Evolutionary conservation across 2,888 invertebrate species (phyloP), one percentile per base, ranked within the genome.

Genomic region (Heliconius erato): DNA sequence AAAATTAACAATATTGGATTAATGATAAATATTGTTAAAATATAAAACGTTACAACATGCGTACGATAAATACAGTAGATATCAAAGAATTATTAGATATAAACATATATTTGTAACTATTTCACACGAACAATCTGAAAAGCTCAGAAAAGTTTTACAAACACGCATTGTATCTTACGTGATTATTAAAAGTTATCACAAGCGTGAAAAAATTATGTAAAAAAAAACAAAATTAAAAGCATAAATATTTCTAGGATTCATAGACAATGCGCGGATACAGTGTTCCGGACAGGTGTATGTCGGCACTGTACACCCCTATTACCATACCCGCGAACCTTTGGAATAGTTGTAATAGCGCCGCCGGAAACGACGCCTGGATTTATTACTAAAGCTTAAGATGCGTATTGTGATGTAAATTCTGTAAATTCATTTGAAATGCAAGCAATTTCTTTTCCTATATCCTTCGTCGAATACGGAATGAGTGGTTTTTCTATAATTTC

Each of bases 191-290:
- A 81, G n/a, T 59, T 76, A 76, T 76, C 14, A 63, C 3, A 67
- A 76, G 26, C 72, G 78, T 72, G 78, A 82, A 78, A 82, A 83
- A 82, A 79, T 67, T 67, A 74, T 65, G 79, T 72, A 84, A 81
- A 83, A 84, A 81, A 83, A 82, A 83, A 9, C n/a, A 0, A 85
- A 59, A 81, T 82, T 79, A 80, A 83, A 83, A 80, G 65, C 63
- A 84, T 79, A 85, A 78, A 72, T 68, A 79, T 79, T 85, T 86
- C 81, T 84, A 90, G 90, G 91, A 93, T 92, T 49, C 88, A 84
- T 88, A 91, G 89, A 95, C 95, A 95, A 95, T 94, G 94, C 87
- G 90, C 95, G 95, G 95, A 95, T 94, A 91, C 89, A 84, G 88
- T 88, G 93, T 94, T 93, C 95, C 95, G 94, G 93, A 92, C 94